Percentiles rank a stretch among this genome's conserved stretches.
phyloP scores from a whole-genome alignment of 2,113 vertebrate species.

The Callopanchax toddi region DNA sequence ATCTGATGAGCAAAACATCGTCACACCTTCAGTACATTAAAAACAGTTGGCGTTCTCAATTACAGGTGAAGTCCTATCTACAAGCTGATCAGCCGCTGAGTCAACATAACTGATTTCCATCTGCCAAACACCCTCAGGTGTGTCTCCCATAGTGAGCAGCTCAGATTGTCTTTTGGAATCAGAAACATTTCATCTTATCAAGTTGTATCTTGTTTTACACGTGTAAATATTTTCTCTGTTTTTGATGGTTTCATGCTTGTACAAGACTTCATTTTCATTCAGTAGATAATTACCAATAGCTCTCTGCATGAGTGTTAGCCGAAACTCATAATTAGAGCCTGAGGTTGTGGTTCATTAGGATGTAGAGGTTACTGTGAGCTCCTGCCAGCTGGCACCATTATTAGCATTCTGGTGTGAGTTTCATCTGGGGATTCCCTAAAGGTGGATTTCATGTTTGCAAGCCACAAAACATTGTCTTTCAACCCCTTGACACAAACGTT shows the following conservation, averaged over 20 bases:
- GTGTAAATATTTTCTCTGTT: background rate
- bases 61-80: background rate
- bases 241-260: constrained; percentile 19
- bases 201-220: constrained; percentile 11
- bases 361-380: background rate
- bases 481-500: background rate
- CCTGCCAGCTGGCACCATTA: constrained; percentile 28
- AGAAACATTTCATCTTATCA: background rate
- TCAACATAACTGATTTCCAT: constrained; percentile 10
- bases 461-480: constrained; percentile 4
- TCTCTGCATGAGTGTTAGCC: background rate
- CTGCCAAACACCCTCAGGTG: constrained; percentile 12
- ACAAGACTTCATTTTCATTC: constrained; percentile 11
- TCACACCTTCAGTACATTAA: background rate
- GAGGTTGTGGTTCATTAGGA: constrained; percentile 4
- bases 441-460: constrained; percentile 18
- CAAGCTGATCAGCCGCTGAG: background rate
- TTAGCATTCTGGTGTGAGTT: constrained; percentile 29
- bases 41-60: background rate
- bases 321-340: background rate
- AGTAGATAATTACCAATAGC: background rate
- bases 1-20: background rate
- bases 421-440: constrained; percentile 28
- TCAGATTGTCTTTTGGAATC: background rate
- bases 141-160: constrained; percentile 3